These are phyloP conservation scores for Ichneumoninae sp. DNA, from an alignment of 2,888 invertebrate genomes.

Conservation along the genomic window DNA sequence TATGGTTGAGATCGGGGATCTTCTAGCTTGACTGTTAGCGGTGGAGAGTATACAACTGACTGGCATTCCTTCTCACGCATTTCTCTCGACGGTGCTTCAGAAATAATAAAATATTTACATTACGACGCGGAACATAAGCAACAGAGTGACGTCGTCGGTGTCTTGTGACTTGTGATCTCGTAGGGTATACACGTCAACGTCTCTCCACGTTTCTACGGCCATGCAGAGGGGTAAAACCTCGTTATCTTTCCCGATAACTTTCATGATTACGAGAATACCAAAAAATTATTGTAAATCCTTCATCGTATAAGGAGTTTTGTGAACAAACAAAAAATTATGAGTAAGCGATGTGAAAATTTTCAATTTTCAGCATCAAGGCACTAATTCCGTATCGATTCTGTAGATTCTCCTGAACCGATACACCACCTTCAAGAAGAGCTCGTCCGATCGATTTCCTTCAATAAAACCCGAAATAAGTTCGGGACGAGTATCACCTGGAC, in stretches of 20 bases:
- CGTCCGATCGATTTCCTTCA: neutral
- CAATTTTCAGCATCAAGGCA: too few relatives aligned
- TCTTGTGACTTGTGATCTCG: slow-evolving; percentile 4
- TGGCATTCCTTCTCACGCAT: slow-evolving; percentile 53
- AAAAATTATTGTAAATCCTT: too few relatives aligned
- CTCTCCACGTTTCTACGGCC: neutral
- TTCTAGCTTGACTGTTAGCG: slow-evolving; percentile 4
- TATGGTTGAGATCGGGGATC: neutral
- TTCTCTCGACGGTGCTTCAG: slow-evolving; percentile 46
- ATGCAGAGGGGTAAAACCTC: too few relatives aligned
- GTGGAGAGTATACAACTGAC: slow-evolving; percentile 8
- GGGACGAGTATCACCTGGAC: neutral
- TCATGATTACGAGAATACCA: too few relatives aligned
- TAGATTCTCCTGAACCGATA: too few relatives aligned
- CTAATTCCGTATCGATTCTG: too few relatives aligned
- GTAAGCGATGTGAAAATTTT: too few relatives aligned
- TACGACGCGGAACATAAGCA: slow-evolving; percentile 39
- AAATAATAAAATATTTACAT: slow-evolving; percentile 58
- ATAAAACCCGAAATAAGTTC: neutral
- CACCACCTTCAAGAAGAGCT: too few relatives aligned
- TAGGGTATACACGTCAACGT: slow-evolving; percentile 3
- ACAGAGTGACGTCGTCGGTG: slow-evolving; percentile 28
- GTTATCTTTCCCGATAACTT: too few relatives aligned
- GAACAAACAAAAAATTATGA: too few relatives aligned
- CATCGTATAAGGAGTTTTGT: too few relatives aligned